A percentile compares a stretch with the other conserved stretches of the same genome.
phyloP scores from a whole-genome alignment of 2,113 vertebrate genomes.

The Macquaria ambigua region DNA sequence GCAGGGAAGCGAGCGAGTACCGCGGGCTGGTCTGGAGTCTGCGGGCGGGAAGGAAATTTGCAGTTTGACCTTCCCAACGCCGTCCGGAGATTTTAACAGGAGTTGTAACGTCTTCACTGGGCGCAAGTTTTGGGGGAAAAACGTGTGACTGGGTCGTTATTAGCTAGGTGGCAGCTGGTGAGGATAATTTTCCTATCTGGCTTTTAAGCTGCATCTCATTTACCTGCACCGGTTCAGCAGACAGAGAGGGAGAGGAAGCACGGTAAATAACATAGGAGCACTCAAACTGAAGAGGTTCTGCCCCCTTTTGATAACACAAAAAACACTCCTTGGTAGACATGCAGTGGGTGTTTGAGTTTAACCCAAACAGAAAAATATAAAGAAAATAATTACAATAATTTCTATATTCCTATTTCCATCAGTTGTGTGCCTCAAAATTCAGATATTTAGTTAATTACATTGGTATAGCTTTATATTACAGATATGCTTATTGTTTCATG shows the following conservation, averaged over 20 bases:
- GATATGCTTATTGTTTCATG: not conserved
- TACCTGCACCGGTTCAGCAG: constrained; percentile 27
- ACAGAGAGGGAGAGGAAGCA: not conserved
- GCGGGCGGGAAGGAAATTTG: not conserved
- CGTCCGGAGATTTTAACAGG: constrained; percentile 46
- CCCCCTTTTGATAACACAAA: not conserved
- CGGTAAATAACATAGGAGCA: constrained; percentile 13
- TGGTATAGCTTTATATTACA: not conserved
- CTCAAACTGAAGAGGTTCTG: constrained; percentile 39
- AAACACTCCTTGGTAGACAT: constrained; percentile 1
- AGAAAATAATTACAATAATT: not conserved
- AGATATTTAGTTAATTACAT: not conserved
- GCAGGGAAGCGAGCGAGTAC: constrained; percentile 11
- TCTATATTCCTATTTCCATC: not conserved
- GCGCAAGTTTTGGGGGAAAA: not conserved
- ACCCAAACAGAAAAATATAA: not conserved
- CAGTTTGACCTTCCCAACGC: constrained; percentile 35
- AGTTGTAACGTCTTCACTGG: constrained; percentile 11
- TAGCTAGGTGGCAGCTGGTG: not conserved
- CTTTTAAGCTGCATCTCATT: constrained; percentile 10
- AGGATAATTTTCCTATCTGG: constrained; percentile 22
- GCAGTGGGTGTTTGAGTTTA: not conserved
- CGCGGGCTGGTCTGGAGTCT: constrained; percentile 10
- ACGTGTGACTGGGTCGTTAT: not conserved
- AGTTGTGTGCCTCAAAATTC: too few species aligned